phyloP scores from a whole-genome alignment of 2,797 vertebrate species.

The Sorex maritimensis region DNA sequence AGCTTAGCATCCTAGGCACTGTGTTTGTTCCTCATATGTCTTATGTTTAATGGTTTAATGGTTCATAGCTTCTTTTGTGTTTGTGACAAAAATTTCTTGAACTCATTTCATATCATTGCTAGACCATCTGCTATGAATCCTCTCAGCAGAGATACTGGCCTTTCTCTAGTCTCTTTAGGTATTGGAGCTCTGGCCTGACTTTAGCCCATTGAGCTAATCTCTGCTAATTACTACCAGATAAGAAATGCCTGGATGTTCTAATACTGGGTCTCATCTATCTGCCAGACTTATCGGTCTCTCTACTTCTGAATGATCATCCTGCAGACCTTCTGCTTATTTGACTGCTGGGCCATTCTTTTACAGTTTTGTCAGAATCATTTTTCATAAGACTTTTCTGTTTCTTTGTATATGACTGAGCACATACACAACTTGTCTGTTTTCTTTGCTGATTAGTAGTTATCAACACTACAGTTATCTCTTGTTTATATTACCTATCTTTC shows the following conservation, averaged over 20 bases:
- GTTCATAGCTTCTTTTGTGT: not conserved
- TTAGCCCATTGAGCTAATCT: not conserved
- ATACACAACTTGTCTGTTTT: constrained; percentile 41
- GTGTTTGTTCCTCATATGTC: constrained; percentile 2
- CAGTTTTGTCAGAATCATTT: constrained; percentile 19
- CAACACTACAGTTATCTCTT: not conserved
- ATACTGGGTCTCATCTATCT: not conserved
- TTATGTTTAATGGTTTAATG: not conserved
- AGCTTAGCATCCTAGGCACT: constrained; percentile 22
- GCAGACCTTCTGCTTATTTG: constrained; percentile 39
- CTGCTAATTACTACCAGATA: constrained; percentile 20
- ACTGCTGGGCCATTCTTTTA: constrained; percentile 12
- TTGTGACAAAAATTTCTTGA: constrained; percentile 26
- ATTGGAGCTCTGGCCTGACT: not conserved
- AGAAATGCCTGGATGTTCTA: not conserved
- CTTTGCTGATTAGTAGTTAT: constrained; percentile 1
- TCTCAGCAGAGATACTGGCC: not conserved
- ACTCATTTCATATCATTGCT: not conserved
- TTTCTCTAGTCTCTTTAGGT: constrained; percentile 6
- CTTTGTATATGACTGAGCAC: not conserved
- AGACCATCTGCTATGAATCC: not conserved
- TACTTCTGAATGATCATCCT: not conserved
- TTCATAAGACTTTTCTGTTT: not conserved
- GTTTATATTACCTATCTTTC: no score
- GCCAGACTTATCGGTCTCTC: constrained; percentile 4